Evolutionary conservation across 2,113 vertebrate genomes (phyloP).

Genomic region (Mesocricetus auratus): DNA sequence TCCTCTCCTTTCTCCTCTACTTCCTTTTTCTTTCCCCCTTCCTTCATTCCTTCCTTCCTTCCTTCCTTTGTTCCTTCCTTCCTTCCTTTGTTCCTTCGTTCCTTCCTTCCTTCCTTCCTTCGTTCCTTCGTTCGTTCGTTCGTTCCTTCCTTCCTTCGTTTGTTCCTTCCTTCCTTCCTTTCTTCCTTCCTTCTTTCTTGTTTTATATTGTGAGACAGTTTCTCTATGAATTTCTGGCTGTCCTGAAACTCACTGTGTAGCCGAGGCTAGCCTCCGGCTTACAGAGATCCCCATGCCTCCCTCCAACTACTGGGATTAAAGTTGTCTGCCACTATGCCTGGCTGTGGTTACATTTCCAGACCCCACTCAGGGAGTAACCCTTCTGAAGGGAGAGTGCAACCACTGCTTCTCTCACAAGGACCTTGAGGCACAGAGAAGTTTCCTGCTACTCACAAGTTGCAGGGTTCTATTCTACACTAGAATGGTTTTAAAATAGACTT

Average conservation of each 20-base stretch:
- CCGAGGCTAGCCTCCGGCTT: neutral
- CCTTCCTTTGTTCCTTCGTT: too few species aligned
- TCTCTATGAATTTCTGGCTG: neutral
- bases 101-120: too few species aligned
- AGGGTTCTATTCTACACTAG: neutral
- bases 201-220: neutral
- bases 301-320: neutral
- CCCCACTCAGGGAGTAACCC: neutral
- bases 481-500: neutral
- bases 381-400: neutral
- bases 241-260: neutral
- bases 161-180: neutral
- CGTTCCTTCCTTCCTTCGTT: too few species aligned
- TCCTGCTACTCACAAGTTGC: neutral
- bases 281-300: neutral
- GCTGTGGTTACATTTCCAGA: neutral
- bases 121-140: neutral
- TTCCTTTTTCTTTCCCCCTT: rapidly evolving
- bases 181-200: neutral
- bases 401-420: neutral
- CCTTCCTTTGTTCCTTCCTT: neutral
- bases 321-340: too few species aligned
- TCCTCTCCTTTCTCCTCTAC: neutral
- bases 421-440: neutral
- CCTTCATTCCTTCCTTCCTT: neutral